Evolutionary conservation across 2,797 vertebrate species (phyloP).

Genomic region (Decapterus maruadsi): DNA sequence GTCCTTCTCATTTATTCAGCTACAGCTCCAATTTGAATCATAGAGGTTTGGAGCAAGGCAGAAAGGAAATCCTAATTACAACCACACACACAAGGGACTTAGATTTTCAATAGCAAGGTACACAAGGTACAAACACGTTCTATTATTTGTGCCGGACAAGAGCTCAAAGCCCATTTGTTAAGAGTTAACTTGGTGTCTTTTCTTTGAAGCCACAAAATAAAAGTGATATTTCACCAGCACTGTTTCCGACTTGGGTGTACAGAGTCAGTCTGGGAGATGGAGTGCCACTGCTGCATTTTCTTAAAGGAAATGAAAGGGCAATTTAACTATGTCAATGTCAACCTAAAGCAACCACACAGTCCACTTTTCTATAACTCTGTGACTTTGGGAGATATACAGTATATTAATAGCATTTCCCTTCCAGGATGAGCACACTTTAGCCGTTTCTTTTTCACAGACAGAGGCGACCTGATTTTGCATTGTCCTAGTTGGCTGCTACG

Average conservation of each 20-base stretch:
- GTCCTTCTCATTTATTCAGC: slow-evolving; percentile 54
- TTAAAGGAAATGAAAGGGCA: slow-evolving; percentile 72
- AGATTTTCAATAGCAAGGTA: slow-evolving; percentile 38
- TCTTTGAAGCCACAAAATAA: slow-evolving; percentile 38
- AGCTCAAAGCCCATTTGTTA: slow-evolving; percentile 46
- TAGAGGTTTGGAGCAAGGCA: slow-evolving; percentile 22
- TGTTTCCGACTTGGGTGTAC: slow-evolving; percentile 6
- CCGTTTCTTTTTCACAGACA: slow-evolving; percentile 75
- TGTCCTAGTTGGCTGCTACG: slow-evolving; percentile 81
- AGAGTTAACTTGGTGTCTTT: slow-evolving; percentile 18
- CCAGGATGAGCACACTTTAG: slow-evolving; percentile 81
- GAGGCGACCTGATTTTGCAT: slow-evolving; percentile 85
- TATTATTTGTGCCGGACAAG: slow-evolving; percentile 31
- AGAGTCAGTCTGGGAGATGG: slow-evolving; percentile 6
- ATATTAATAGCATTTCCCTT: slow-evolving; percentile 86
- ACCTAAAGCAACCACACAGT: slow-evolving; percentile 71
- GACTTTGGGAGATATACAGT: slow-evolving; percentile 81
- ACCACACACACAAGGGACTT: slow-evolving; percentile 35
- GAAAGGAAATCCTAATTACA: slow-evolving; percentile 63
- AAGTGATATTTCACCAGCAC: slow-evolving; percentile 40
- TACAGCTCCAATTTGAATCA: slow-evolving; percentile 47
- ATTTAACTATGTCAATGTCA: slow-evolving; percentile 86
- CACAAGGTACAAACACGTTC: slow-evolving; percentile 37
- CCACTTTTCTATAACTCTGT: slow-evolving; percentile 73
- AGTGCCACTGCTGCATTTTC: slow-evolving; percentile 32